Conservation (phyloP, 2,888 invertebrate species). For the Drosophila neonasuta region DNA sequence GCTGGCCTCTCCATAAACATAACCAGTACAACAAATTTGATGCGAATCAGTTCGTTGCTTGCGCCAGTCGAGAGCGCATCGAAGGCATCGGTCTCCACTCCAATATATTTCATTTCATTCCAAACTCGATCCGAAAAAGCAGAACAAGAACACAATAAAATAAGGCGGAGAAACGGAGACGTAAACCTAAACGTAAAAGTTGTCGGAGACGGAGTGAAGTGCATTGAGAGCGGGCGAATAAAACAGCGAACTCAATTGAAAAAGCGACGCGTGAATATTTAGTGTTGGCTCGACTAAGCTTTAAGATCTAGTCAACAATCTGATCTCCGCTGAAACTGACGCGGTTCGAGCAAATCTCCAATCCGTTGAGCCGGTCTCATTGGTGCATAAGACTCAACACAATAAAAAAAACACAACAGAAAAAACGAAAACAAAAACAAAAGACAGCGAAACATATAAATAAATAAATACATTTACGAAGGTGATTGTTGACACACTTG, state of each 20-base stretch:
- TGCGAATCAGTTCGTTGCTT: slow-evolving; percentile 74
- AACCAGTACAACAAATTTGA: slow-evolving; percentile 58
- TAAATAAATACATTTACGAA: slow-evolving; percentile 13
- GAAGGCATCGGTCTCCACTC: slow-evolving; percentile 35
- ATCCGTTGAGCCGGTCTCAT: slow-evolving; percentile 56
- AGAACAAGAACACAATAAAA: slow-evolving; percentile 16
- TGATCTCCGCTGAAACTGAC: slow-evolving; percentile 42
- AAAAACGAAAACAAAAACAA: slow-evolving; percentile 25
- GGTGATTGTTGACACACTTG: slow-evolving; percentile 51
- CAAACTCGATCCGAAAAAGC: slow-evolving; percentile 38
- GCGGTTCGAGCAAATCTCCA: slow-evolving; percentile 30
- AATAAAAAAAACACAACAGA: slow-evolving; percentile 9
- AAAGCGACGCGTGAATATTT: slow-evolving; percentile 15
- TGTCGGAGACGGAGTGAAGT: slow-evolving; percentile 32
- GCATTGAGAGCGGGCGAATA: slow-evolving; percentile 25
- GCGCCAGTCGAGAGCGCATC: slow-evolving; percentile 68
- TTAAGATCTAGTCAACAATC: slow-evolving; percentile 47
- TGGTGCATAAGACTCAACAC: slow-evolving; percentile 36
- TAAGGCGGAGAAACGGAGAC: slow-evolving; percentile 10
- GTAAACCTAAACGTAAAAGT: slow-evolving; percentile 1
- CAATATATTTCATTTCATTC: slow-evolving; percentile 37
- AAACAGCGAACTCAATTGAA: slow-evolving; percentile 36
- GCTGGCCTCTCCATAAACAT: slow-evolving; percentile 55
- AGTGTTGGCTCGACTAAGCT: slow-evolving; percentile 24
- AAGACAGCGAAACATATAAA: slow-evolving; percentile 14